phyloP scores from a whole-genome alignment of 2,113 vertebrate species.

The Gobius niger region DNA sequence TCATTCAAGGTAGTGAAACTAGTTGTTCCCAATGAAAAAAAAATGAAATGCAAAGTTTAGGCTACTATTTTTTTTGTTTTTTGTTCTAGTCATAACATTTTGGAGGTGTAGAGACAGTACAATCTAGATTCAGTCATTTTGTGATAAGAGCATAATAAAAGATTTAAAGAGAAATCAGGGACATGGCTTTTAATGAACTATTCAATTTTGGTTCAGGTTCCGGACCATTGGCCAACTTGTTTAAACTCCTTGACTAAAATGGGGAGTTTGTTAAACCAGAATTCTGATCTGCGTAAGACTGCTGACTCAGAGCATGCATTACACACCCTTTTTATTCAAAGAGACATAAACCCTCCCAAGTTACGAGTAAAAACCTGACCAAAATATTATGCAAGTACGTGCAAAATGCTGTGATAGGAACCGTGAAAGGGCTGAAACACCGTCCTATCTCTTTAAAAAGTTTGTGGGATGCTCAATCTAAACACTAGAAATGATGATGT shows the following conservation, averaged over 20 bases:
- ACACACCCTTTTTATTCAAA: slow-evolving; percentile 44
- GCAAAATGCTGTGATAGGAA: not conserved
- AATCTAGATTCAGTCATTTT: too few relatives aligned
- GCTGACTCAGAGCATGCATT: slow-evolving; percentile 28
- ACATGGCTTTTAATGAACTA: too few relatives aligned
- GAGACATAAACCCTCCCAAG: slow-evolving; percentile 9
- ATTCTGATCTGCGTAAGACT: not conserved
- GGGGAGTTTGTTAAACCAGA: not conserved
- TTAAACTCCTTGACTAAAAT: not conserved
- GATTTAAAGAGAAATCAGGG: too few relatives aligned
- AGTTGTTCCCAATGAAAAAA: not conserved
- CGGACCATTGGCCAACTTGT: too few relatives aligned
- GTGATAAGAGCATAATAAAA: too few relatives aligned
- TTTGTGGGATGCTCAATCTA: not conserved
- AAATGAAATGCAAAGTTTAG: too few relatives aligned
- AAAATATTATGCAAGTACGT: not conserved
- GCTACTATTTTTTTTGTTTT: too few relatives aligned
- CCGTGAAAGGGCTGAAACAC: not conserved
- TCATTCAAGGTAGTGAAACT: not conserved
- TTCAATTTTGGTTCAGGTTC: too few relatives aligned
- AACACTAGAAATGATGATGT: not conserved
- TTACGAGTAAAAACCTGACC: slow-evolving; percentile 14
- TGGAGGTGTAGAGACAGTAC: too few relatives aligned
- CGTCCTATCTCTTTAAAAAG: not conserved
- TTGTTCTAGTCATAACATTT: not conserved